Base-by-base conservation (phyloP, 2,888 invertebrate genomes). In the Andrena bicolor region DNA sequence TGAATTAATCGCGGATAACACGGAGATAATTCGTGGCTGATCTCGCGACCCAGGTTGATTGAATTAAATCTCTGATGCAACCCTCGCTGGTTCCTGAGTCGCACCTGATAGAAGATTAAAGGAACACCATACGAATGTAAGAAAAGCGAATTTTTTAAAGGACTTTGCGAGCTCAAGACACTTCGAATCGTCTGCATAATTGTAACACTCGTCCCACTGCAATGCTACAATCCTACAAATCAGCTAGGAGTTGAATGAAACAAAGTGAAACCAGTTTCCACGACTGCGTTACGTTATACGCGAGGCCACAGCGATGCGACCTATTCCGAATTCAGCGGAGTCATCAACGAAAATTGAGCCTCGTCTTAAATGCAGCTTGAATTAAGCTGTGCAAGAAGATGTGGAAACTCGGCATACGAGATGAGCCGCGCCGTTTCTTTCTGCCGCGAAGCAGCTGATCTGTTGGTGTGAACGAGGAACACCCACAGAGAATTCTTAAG, bases 1-100 rank as follows among this genome's bases (percentile, higher is more conserved):
- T 35, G 61, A 75, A 83, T 87, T 85, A 87, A 87, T 87, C 74
- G 85, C 53, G 35, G 74, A 68, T 83, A 82, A 80, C 71, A 77
- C 35, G 77, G 56, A 58, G 71, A 74, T 81, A 78, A 83, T 72
- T 64, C 68, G 48, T 56, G 26, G 61, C 4, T 23, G 68, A 28
- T 35, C 30, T 23, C 66, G 6, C 56, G 7, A 13, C 2, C 16
- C 23, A 41, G 49, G 16, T 13, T 20, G 69, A 69, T 63, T 63
- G 20, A 53, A 69, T 63, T 63, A 35, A 63, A 69, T 63, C 28
- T 58, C 66, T 58, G n/a, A 49, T 32, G 35, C 41, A 4, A 48
- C 13, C 41, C 8, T 28, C 3, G 20, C 41, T 23, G 4, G 56
- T 16, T 41, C 41, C 41, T 16, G 1, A 0, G 41, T 0, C 1